Percentiles rank a stretch among this genome's conserved stretches.
Evolutionary conservation across 1,140 invertebrate species (phyloP).

Genomic region (Scaptomyza graminum): DNA sequence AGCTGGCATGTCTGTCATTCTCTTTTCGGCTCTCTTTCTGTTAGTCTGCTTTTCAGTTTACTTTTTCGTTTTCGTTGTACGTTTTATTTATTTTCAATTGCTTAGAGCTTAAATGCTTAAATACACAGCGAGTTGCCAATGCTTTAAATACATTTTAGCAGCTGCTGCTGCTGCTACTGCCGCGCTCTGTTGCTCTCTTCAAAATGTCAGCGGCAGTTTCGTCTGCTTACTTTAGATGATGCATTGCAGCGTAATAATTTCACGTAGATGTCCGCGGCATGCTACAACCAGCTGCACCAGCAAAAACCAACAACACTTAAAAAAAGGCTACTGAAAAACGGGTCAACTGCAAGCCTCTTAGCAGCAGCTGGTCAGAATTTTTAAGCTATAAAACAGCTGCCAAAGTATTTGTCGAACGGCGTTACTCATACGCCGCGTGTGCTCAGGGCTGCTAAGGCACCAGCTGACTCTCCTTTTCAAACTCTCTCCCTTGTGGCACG

Average conservation of each 20-base stretch:
- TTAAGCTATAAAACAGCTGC: constrained; percentile 14
- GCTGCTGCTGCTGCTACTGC: neutral
- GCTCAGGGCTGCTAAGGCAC: neutral
- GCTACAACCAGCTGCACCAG: constrained; percentile 22
- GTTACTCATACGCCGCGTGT: constrained; percentile 35
- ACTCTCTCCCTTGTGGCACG: neutral
- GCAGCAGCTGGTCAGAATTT: neutral
- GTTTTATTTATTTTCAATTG: constrained; percentile 60
- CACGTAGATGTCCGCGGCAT: constrained; percentile 72
- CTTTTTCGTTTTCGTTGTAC: constrained; percentile 3
- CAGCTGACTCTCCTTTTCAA: neutral
- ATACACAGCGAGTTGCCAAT: constrained; percentile 5
- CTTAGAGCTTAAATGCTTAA: constrained; percentile 70
- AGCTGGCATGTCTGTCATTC: constrained; percentile 63
- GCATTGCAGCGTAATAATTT: constrained; percentile 80
- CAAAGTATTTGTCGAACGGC: constrained; percentile 31
- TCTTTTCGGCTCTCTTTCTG: neutral
- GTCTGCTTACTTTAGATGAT: constrained; percentile 75
- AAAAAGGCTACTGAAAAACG: constrained; percentile 3
- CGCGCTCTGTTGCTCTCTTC: constrained; percentile 22
- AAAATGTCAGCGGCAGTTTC: constrained; percentile 63
- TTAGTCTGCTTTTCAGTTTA: neutral
- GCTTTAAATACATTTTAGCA: constrained; percentile 15
- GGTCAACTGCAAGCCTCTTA: constrained; percentile 18
- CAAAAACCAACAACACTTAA: constrained; percentile 15